These are phyloP conservation scores for Chaetura pelagica DNA, from an alignment of 2,113 vertebrate genomes.

Conservation along the genomic window DNA sequence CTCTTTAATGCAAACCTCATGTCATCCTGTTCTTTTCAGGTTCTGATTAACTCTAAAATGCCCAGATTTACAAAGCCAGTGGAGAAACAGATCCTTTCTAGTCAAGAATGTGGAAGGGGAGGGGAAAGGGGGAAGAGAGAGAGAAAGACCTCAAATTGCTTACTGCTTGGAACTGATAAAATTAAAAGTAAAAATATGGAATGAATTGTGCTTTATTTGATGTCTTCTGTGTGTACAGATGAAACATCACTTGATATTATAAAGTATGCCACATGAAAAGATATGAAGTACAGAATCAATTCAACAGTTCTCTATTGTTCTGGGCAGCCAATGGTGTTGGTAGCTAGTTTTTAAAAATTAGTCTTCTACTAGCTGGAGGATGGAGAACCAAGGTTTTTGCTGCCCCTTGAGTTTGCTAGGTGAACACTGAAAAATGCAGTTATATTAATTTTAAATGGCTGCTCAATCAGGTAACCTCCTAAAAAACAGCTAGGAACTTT, in stretches of 20 bases:
- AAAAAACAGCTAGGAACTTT: not conserved
- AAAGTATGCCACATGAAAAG: not conserved
- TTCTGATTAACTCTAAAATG: conserved; percentile 76
- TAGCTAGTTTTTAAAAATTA: not conserved
- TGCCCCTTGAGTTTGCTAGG: not conserved
- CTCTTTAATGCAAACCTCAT: conserved; percentile 81
- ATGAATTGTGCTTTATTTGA: conserved; percentile 8
- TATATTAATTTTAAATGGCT: not conserved
- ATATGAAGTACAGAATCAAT: not conserved
- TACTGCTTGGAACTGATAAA: conserved; percentile 4
- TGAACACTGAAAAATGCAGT: conserved; percentile 4
- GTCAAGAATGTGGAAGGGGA: conserved; percentile 1
- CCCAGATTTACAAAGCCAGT: conserved; percentile 45
- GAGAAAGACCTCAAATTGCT: not conserved
- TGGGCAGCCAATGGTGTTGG: not conserved
- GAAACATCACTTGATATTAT: conserved; percentile 3
- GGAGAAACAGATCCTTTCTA: conserved; percentile 63
- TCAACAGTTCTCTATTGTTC: not conserved
- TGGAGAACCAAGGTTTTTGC: not conserved
- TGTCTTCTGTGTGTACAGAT: not conserved
- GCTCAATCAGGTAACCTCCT: not conserved
- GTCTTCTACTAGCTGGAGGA: not conserved
- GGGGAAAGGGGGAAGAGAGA: not conserved
- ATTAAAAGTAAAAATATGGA: conserved; percentile 30
- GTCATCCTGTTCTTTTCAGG: conserved; percentile 70